Base-by-base conservation (phyloP, 2,888 invertebrate species). In the Eristalinus sepulchralis region DNA sequence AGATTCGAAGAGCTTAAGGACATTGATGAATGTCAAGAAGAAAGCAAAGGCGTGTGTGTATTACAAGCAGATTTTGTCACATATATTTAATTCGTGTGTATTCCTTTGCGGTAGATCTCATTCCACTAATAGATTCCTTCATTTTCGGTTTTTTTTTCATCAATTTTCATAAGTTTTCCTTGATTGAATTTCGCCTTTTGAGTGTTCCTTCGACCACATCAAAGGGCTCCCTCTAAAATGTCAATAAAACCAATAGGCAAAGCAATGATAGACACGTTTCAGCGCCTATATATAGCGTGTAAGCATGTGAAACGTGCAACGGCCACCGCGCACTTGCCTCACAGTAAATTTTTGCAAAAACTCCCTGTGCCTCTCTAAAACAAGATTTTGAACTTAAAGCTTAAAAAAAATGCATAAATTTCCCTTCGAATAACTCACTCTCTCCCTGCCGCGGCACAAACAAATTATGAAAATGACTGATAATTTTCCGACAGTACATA, bases 371-470 rank as follows among this genome's bases (percentile, higher is more conserved):
- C 17, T 47, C 1, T 17, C 47, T 1, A 34, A 34, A 4, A 2
- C 39, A 39, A 3, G 27, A 27, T 27, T 2, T 17, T 47, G 47
- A 17, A 47, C 47, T 47, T 17, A 17, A 2, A 47, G 17, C 17
- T 20, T 17, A 47, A 47, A 2, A 17, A 47, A 47, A 47, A 57
- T 57, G 17, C 24, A 57, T 24, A 24, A 17, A 10, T 24, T 10
- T 57, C 47, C 31, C 24, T 70, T 13, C 22, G 36, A 27, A 11
- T 27, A 71, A 93, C 94, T 94, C 94, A 98, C 98, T 97, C 95
- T 98, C 97, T 90, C 97, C 98, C 90, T 96, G 96, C 34, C 99
- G 94, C 0, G 98, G 98, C 78, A 98, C 96, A 92, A 99, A 99
- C 70, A 99, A 94, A 93, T 98, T 98, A 91, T 98, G 97, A 89